Evolutionary conservation across 2,113 vertebrate species (phyloP), one percentile per base, ranked within the genome.

Genomic region (Brachypteracias leptosomus): DNA sequence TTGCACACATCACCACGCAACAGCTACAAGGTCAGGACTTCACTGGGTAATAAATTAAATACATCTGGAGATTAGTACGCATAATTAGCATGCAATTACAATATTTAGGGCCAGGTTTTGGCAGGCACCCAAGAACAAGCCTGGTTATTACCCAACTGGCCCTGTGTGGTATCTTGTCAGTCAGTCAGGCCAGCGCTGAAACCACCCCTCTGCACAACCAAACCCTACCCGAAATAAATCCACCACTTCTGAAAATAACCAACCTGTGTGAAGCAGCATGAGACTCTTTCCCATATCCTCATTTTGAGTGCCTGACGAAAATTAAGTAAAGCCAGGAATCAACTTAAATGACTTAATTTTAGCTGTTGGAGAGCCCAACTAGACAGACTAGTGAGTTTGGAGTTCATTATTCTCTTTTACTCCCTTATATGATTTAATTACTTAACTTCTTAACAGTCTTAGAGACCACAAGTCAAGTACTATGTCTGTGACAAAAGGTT

Each of bases 221-320:
- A n/a, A 26, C 10, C 16, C 0, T 7, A 49, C 67, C 59, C 3
- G 1, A 67, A 88, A 58, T 16, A 76, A 49, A 14, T 1, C 42
- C 29, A 31, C 13, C 31, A 4, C 46, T 17, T 28, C 70, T 19
- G 42, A 19, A 66, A 90, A 70, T 5, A 40, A 20, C 58, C 58
- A 19, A 29, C 29, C 36, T 16, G 10, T 2, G 16, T 1, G 44
- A 63, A 71, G 33, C 42, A 59, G 55, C 0, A 0, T 0, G 42
- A 16, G 17, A 29, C 55, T 49, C 54, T 6, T 9, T 62, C 28
- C 66, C 29, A 10, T 7, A 46, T 10, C n/a, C 28, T 11, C 46
- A 6, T 31, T 40, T 12, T 5, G 18, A 82, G 11, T 0, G 1
- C 66, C 55, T 59, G 8, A 42, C 16, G 47, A 51, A 70, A 92